Evolutionary conservation across 2,888 invertebrate species (phyloP).

Genomic region (Clepsis dumicolana): DNA sequence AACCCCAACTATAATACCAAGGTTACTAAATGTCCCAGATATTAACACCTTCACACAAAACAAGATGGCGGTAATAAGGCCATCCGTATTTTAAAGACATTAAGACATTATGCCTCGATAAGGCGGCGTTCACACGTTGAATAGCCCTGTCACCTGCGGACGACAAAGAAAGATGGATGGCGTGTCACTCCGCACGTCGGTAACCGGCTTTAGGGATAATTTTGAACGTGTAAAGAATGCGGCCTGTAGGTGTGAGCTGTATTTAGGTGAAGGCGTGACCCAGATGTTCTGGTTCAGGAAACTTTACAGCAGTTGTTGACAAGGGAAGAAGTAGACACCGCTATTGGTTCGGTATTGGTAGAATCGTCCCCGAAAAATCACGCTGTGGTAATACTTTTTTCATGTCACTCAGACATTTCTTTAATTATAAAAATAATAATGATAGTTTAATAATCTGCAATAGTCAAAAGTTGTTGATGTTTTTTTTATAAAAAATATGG

Average conservation of each 20-base stretch:
- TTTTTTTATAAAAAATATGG: no score
- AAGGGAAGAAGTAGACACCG: no score
- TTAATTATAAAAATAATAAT: no score
- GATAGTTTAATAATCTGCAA: no score
- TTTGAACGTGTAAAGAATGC: conserved; percentile 32
- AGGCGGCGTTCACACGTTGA: conserved; percentile 32
- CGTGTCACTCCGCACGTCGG: conserved; percentile 25
- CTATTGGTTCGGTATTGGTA: no score
- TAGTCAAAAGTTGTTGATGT: no score
- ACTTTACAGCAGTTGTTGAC: no score
- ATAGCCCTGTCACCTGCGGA: conserved; percentile 35
- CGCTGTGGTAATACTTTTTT: no score
- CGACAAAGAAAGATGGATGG: conserved; percentile 40
- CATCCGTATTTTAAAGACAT: conserved; percentile 25
- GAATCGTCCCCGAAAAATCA: no score
- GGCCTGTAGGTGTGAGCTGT: neutral
- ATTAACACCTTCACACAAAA: neutral
- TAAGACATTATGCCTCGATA: conserved; percentile 37
- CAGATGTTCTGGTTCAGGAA: neutral
- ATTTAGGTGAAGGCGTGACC: neutral
- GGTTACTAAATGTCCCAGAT: neutral
- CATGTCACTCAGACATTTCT: no score
- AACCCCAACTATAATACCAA: neutral
- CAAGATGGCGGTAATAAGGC: neutral
- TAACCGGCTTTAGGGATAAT: conserved; percentile 29